phyloP scores from a whole-genome alignment of 2,888 invertebrate species.

The Sphinx pinastri region DNA sequence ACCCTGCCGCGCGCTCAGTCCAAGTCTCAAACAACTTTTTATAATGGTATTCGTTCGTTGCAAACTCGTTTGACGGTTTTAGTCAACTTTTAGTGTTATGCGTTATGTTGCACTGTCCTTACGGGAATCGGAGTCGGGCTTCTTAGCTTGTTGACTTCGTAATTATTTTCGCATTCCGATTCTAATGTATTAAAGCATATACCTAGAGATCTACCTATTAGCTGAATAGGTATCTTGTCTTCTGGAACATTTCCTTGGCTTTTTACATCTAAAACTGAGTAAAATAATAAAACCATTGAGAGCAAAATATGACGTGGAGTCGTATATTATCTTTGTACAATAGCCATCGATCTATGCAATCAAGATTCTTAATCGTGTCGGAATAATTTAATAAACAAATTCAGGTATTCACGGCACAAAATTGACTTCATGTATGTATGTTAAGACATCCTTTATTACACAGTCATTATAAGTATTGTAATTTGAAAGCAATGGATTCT shows the following conservation, averaged over 20 bases:
- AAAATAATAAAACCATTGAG: not conserved
- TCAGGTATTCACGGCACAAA: not conserved
- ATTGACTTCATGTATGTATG: not conserved
- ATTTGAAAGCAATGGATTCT: constrained; percentile 23
- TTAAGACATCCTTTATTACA: constrained; percentile 20
- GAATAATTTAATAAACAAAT: constrained; percentile 16
- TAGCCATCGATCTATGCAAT: not conserved
- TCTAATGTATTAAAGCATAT: constrained; percentile 7
- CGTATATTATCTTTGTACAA: not conserved
- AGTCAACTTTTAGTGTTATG: constrained; percentile 35
- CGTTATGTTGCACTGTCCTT: constrained; percentile 58
- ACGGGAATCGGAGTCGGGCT: constrained; percentile 53
- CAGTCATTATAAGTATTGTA: constrained; percentile 4
- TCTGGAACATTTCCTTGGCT: not conserved
- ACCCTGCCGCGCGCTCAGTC: constrained; percentile 45
- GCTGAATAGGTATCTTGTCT: not conserved
- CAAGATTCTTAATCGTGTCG: not conserved
- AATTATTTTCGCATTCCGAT: constrained; percentile 25
- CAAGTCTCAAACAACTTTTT: constrained; percentile 44
- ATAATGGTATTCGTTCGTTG: constrained; percentile 42
- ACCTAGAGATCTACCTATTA: not conserved
- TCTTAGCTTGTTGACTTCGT: constrained; percentile 27
- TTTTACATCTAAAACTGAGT: not conserved
- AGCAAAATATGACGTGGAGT: no score
- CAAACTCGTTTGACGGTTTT: constrained; percentile 46